phyloP scores from a whole-genome alignment of 1,140 invertebrate genomes.

The Euschistus heros region DNA sequence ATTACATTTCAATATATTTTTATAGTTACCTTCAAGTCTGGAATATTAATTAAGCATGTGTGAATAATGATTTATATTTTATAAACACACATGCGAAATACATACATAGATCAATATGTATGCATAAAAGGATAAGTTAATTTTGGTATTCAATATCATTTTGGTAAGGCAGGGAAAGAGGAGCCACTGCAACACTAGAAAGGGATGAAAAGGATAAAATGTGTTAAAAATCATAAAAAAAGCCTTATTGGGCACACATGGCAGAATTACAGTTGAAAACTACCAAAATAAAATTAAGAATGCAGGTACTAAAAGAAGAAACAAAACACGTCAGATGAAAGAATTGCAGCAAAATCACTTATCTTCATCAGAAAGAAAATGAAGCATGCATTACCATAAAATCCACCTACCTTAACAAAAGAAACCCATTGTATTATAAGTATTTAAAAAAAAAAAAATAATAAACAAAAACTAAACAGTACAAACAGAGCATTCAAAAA shows the following conservation, averaged over 20 bases:
- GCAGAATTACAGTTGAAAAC: constrained; percentile 9
- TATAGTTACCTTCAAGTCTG: background rate
- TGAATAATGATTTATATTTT: background rate
- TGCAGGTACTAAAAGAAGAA: constrained; percentile 8
- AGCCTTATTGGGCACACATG: constrained; percentile 7
- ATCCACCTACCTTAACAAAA: constrained; percentile 8
- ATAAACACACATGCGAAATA: constrained; percentile 12
- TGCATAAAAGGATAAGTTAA: constrained; percentile 9
- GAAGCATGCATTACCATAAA: constrained; percentile 6
- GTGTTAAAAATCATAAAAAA: constrained; percentile 5
- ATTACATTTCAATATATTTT: background rate
- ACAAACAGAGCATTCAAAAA: constrained; percentile 4
- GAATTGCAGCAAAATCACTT: constrained; percentile 7
- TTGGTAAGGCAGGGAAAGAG: constrained; percentile 24
- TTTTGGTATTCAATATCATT: background rate
- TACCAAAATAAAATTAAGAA: constrained; percentile 10
- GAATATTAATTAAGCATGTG: background rate
- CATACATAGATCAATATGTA: background rate
- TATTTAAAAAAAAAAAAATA: background rate
- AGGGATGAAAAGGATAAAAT: background rate
- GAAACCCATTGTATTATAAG: background rate
- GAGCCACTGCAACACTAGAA: constrained; percentile 23
- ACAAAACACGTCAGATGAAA: constrained; percentile 4
- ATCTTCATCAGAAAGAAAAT: constrained; percentile 8
- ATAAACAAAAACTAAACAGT: constrained; percentile 2